phyloP scores from a whole-genome alignment of 2,797 vertebrate species.

The Emydoidea blandingii region DNA sequence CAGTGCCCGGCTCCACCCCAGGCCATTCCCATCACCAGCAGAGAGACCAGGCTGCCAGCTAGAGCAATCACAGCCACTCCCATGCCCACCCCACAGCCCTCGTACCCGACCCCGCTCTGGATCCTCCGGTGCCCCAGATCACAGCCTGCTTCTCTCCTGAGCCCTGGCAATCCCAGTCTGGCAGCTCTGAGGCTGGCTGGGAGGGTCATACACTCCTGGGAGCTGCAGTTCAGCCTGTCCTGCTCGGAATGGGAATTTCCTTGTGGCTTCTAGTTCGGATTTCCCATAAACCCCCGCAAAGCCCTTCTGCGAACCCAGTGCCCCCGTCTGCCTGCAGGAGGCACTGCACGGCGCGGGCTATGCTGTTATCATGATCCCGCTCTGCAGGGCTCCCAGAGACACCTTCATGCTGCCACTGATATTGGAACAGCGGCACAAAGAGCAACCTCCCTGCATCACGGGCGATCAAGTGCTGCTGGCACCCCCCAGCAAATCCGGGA shows the following conservation, averaged over 20 bases:
- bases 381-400: not conserved
- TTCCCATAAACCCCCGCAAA: not conserved
- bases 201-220: not conserved
- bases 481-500: not conserved
- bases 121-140: not conserved
- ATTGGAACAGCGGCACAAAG: not conserved
- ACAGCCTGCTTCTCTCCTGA: not conserved
- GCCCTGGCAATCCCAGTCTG: no score
- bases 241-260: not conserved
- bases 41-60: not conserved
- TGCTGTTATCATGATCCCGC: not conserved
- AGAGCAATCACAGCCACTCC: not conserved
- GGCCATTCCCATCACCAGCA: not conserved
- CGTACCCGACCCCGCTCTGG: no score
- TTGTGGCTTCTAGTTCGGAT: not conserved
- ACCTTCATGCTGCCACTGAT: not conserved
- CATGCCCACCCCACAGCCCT: not conserved
- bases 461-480: not conserved
- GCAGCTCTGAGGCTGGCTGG: no score
- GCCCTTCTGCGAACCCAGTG: not conserved
- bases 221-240: not conserved
- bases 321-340: not conserved
- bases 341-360: not conserved
- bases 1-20: not conserved
- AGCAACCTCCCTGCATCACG: not conserved